These are phyloP conservation scores for Amphiura filiformis DNA, from an alignment of 35 echinoderm and acorn worm genomes.

Conservation along the genomic window DNA sequence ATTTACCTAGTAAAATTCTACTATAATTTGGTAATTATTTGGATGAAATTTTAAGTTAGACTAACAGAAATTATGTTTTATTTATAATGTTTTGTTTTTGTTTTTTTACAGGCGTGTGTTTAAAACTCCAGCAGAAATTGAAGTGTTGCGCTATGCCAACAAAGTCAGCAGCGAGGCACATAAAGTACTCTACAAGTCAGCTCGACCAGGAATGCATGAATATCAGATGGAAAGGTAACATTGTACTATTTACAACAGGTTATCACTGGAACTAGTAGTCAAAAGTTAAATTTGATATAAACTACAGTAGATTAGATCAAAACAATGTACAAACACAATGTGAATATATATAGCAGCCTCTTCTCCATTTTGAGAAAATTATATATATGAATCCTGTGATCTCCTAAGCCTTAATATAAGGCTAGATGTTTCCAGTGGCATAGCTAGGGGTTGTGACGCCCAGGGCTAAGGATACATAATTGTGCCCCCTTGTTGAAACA, in stretches of 20 bases:
- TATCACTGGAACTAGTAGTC: neutral
- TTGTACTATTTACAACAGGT: neutral
- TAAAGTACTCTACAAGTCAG: constrained; percentile 66
- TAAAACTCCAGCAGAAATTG: constrained; percentile 66
- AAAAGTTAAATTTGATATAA: neutral
- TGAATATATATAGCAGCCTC: too few relatives aligned
- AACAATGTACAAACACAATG: too few relatives aligned
- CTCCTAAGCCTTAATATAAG: too few relatives aligned
- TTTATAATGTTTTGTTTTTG: too few relatives aligned
- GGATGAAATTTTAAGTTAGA: neutral
- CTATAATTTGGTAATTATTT: neutral
- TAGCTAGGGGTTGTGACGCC: too few relatives aligned
- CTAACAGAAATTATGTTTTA: too few relatives aligned
- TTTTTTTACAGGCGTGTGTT: constrained; percentile 67
- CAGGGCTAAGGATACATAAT: too few relatives aligned
- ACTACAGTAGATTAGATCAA: neutral
- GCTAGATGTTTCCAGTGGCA: too few relatives aligned
- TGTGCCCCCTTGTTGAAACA: too few relatives aligned
- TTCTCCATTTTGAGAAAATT: too few relatives aligned
- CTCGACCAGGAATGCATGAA: constrained; percentile 64
- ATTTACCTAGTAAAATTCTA: too few relatives aligned
- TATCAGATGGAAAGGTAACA: constrained; percentile 78
- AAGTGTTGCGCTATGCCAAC: constrained; percentile 55
- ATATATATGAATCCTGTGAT: too few relatives aligned
- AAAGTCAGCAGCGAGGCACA: constrained; percentile 62